Percentiles rank a stretch among this genome's conserved stretches.
These are phyloP conservation scores for Gryllus longicercus DNA, from an alignment of 2,888 invertebrate species.

Conservation along the genomic window DNA sequence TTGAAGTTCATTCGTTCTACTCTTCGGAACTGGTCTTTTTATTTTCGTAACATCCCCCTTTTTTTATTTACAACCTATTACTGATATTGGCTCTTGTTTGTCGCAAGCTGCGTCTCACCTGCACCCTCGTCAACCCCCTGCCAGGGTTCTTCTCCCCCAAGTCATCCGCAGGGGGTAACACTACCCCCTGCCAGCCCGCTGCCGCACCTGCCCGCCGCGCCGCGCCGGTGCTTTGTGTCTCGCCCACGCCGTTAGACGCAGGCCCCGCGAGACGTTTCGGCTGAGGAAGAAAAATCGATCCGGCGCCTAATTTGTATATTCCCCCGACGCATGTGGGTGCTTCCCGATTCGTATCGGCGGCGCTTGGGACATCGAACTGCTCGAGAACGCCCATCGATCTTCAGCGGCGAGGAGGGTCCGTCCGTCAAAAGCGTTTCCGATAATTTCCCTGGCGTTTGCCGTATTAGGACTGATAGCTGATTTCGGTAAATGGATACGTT, in stretches of 20 bases:
- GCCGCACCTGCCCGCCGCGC: too few relatives aligned
- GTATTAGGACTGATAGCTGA: background rate
- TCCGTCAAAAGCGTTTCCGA: background rate
- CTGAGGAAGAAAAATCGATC: slow-evolving; percentile 8
- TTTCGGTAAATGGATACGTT: too few relatives aligned
- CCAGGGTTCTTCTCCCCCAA: background rate
- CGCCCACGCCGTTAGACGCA: background rate
- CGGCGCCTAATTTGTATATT: background rate
- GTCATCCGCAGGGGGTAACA: too few relatives aligned
- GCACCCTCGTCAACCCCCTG: slow-evolving; percentile 5
- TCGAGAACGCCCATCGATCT: slow-evolving; percentile 5
- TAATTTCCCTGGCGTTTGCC: background rate
- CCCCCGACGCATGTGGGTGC: background rate
- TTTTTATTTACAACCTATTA: too few relatives aligned
- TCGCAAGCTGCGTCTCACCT: background rate
- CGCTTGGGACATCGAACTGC: background rate
- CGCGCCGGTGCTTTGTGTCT: background rate
- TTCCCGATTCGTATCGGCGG: background rate
- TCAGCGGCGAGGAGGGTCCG: background rate
- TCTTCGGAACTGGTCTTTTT: too few relatives aligned
- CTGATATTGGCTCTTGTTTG: too few relatives aligned
- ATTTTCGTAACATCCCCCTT: too few relatives aligned
- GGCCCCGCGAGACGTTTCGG: background rate
- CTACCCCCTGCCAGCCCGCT: too few relatives aligned
- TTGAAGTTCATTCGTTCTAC: too few relatives aligned